Evolutionary conservation across 2,888 invertebrate genomes (phyloP), one percentile per base, ranked within the genome.

Genomic region (Spodoptera picta): DNA sequence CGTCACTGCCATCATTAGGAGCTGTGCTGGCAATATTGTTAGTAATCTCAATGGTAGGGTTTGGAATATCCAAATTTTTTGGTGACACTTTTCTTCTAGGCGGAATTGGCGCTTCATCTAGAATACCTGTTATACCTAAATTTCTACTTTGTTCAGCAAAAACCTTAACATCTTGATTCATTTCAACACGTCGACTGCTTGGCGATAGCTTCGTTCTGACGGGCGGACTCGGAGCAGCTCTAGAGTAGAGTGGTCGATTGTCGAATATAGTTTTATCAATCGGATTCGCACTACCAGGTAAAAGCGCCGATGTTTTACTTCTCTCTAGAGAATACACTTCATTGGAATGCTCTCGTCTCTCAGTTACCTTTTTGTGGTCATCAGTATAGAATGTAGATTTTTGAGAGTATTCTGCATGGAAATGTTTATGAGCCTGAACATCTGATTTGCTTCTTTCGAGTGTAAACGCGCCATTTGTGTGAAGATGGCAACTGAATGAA

Each of bases 221-320:
- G 0, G 95, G 95, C 9, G 95, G 94, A 65, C 95, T 95, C 0
- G 95, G 95, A 14, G 95, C 95, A 6, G 92, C 87, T 42, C 94
- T 84, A 1, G 92, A 92, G 65, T 87, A 91, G 11, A 84, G 75
- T 7, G 92, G 91, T 42, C 92, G 85, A 55, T 91, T 93, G 63
- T 94, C 94, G 70, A 94, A 94, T 72, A 94, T 94, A 12, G 91
- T 87, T 24, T 85, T 81, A 69, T 92, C 84, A 43, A 88, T 79
- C 27, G 86, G 83, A 69, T 87, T 89, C 61, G 83, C 68, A 65
- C 83, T 86, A 9, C 83, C 85, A 1, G 89, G 84, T 53, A 90
- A 81, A 31, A 91, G 44, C 10, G 89, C 88, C 5, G 95, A 87
- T 11, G 95, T 95, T 81, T 92, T 91, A 80, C 95, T 94, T 71